These are phyloP conservation scores for Sicus ferrugineus DNA, from an alignment of 2,888 invertebrate species.

Conservation along the genomic window DNA sequence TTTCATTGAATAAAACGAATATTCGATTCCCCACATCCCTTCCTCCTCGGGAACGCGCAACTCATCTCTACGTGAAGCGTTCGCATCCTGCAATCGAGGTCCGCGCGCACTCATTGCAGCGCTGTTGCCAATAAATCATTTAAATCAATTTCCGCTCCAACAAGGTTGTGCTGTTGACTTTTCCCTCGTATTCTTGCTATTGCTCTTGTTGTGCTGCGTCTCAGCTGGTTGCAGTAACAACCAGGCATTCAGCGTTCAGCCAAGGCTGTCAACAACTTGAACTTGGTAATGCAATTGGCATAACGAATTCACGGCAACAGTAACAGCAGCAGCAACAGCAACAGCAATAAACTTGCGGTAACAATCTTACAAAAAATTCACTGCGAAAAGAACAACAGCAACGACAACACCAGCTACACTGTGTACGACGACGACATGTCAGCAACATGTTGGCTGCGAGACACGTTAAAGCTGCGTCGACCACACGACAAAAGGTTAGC, in stretches of 20 bases:
- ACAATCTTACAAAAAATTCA: no score
- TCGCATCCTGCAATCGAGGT: conserved; percentile 34
- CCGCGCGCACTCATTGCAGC: conserved; percentile 21
- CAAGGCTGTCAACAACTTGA: conserved; percentile 50
- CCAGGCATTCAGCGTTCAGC: neutral
- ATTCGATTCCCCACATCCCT: neutral
- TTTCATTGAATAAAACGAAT: conserved; percentile 25
- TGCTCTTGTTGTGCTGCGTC: conserved; percentile 26
- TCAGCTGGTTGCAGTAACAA: neutral
- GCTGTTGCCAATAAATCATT: conserved; percentile 56
- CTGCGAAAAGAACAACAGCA: neutral
- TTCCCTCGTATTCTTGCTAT: neutral
- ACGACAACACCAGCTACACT: neutral
- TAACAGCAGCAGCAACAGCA: conserved; percentile 2
- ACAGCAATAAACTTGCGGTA: no score
- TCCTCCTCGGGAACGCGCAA: neutral
- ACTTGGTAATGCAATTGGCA: conserved; percentile 54
- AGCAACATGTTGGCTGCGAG: conserved; percentile 27
- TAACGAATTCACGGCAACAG: conserved; percentile 50
- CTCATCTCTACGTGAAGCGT: neutral
- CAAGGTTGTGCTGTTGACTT: conserved; percentile 40
- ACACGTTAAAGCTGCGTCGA: conserved; percentile 1
- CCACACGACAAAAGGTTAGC: conserved; percentile 36
- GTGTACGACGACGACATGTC: conserved; percentile 16
- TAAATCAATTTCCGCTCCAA: conserved; percentile 60